phyloP scores from a whole-genome alignment of 1,140 invertebrate genomes.

The Meloidogyne floridensis region DNA sequence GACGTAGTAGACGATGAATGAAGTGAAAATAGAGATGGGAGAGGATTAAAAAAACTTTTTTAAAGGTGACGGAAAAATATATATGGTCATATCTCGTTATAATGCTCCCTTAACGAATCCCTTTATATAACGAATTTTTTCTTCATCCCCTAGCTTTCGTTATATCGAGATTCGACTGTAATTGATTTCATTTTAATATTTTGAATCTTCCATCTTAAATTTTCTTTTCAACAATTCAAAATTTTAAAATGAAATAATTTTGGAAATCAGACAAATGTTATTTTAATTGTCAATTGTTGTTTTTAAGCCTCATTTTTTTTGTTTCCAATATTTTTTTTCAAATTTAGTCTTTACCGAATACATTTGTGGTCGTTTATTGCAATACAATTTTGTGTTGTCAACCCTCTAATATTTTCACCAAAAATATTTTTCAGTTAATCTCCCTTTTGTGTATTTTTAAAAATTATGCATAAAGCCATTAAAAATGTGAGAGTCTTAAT shows the following conservation, averaged over 20 bases:
- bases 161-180: too few species aligned
- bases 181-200: too few species aligned
- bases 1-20: not conserved
- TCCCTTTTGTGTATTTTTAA: not conserved
- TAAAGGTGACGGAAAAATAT: not conserved
- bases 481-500: too few species aligned
- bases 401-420: not conserved
- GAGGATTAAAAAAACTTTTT: not conserved
- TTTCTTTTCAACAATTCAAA: too few species aligned
- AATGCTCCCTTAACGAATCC: too few species aligned
- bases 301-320: not conserved
- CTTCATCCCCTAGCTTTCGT: too few species aligned
- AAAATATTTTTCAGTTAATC: constrained; percentile 3
- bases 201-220: too few species aligned
- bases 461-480: too few species aligned
- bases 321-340: not conserved
- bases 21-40: not conserved
- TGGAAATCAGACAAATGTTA: not conserved
- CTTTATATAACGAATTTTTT: too few species aligned
- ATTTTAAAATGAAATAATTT: not conserved
- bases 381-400: constrained; percentile 2
- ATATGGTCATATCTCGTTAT: too few species aligned
- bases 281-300: not conserved
- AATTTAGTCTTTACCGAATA: too few species aligned
- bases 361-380: not conserved